Conservation (phyloP, 2,113 vertebrate species). For the Phylloscopus whistleri region DNA sequence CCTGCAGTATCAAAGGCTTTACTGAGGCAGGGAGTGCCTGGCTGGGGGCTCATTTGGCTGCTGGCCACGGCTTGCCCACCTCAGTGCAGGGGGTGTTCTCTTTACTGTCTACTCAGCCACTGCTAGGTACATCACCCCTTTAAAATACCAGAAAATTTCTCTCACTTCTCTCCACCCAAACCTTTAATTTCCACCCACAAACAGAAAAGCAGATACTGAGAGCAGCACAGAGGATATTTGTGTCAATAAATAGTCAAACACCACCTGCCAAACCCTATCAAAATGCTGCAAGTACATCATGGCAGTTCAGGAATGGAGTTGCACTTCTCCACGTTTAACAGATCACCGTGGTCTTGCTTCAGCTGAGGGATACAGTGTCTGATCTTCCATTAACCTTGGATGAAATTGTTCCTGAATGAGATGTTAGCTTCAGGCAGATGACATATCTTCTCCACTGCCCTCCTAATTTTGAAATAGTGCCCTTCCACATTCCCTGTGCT, state of each 20-base stretch:
- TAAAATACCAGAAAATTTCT: not conserved
- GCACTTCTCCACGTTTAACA: not conserved
- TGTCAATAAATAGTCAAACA: not conserved
- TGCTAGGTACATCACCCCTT: not conserved
- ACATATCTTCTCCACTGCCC: not conserved
- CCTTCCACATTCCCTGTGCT: not conserved
- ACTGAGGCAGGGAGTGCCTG: not conserved
- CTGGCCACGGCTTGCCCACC: not conserved
- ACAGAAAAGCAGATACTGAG: not conserved
- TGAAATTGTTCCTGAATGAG: not conserved
- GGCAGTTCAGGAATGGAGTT: not conserved
- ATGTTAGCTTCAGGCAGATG: not conserved
- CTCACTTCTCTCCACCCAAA: not conserved
- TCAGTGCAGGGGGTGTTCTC: not conserved
- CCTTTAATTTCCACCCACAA: not conserved
- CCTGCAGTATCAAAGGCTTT: not conserved
- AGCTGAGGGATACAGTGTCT: not conserved
- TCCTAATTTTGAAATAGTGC: not conserved
- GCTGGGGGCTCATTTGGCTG: not conserved
- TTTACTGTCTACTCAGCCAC: not conserved
- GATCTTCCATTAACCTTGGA: slow-evolving; percentile 1
- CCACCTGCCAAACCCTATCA: not conserved
- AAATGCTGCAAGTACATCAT: not conserved
- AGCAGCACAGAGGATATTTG: not conserved
- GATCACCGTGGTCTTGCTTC: not conserved